phyloP scores from a whole-genome alignment of 2,113 vertebrate species.

The Megaleporinus macrocephalus region DNA sequence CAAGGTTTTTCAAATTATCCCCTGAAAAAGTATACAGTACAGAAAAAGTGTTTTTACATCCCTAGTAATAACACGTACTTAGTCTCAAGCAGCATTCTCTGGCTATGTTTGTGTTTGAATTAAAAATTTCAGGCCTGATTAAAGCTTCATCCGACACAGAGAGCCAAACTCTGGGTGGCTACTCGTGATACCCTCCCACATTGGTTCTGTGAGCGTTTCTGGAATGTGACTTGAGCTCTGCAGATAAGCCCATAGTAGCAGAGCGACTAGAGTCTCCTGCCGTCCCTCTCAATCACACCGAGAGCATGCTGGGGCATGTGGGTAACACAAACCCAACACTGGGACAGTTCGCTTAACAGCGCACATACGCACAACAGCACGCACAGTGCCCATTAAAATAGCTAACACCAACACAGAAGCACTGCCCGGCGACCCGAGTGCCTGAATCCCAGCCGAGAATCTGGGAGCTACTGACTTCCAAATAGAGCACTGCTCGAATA shows the following conservation, averaged over 20 bases:
- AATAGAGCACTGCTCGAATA: neutral
- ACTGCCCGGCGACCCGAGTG: constrained; percentile 7
- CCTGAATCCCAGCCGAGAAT: constrained; percentile 6
- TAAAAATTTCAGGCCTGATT: neutral
- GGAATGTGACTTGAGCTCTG: constrained; percentile 44
- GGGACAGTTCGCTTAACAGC: constrained; percentile 33
- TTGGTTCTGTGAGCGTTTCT: neutral
- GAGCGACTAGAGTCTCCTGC: constrained; percentile 17
- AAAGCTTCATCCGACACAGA: neutral
- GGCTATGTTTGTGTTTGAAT: neutral
- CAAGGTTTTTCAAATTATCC: too few relatives aligned
- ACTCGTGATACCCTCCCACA: neutral
- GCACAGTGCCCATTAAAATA: constrained; percentile 31
- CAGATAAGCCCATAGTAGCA: constrained; percentile 52
- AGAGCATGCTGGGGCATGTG: constrained; percentile 50
- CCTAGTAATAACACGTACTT: too few relatives aligned
- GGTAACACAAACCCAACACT: constrained; percentile 48
- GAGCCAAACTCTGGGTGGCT: neutral
- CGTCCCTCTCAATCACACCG: constrained; percentile 29
- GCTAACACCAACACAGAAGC: constrained; percentile 6
- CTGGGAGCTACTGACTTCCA: neutral
- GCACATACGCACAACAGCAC: constrained; percentile 19
- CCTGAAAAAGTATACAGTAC: too few relatives aligned
- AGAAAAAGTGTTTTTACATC: too few relatives aligned
- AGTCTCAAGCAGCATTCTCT: too few relatives aligned